phyloP scores from a whole-genome alignment of 2,797 vertebrate species.

The Tarsius wallacei region DNA sequence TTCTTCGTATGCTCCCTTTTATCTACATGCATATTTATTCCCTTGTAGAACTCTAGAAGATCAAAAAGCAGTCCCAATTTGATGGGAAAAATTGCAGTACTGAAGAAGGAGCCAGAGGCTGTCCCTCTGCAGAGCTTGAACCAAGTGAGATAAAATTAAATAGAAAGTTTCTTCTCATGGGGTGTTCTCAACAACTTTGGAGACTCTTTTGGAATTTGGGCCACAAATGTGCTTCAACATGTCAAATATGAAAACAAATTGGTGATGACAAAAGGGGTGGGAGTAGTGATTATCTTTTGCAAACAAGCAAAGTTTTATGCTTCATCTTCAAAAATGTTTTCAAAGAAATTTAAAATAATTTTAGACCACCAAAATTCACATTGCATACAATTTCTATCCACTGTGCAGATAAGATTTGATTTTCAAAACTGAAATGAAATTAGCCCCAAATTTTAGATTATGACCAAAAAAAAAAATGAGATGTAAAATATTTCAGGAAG shows the following conservation, averaged over 20 bases:
- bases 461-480: slow-evolving; percentile 14
- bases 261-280: not conserved
- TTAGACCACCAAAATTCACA: not conserved
- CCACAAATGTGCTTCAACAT: slow-evolving; percentile 39
- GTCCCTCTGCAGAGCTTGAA: slow-evolving; percentile 1
- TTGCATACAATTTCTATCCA: not conserved
- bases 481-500: slow-evolving; percentile 54
- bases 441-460: not conserved
- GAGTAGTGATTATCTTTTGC: not conserved
- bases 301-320: not conserved
- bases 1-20: slow-evolving; percentile 67
- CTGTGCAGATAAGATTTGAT: not conserved
- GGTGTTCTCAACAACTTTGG: slow-evolving; percentile 8
- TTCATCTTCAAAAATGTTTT: slow-evolving; percentile 54
- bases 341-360: slow-evolving; percentile 35
- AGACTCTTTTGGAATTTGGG: not conserved
- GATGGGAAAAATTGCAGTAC: not conserved
- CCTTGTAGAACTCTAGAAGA: slow-evolving; percentile 73
- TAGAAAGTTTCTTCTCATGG: slow-evolving; percentile 31
- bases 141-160: slow-evolving; percentile 75
- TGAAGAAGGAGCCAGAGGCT: slow-evolving; percentile 73
- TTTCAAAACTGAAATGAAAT: slow-evolving; percentile 33
- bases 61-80: slow-evolving; percentile 73
- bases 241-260: slow-evolving; percentile 16
- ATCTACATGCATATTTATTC: slow-evolving; percentile 78